Conservation (phyloP, 1,140 invertebrate genomes). For the Octopus bimaculoides region DNA sequence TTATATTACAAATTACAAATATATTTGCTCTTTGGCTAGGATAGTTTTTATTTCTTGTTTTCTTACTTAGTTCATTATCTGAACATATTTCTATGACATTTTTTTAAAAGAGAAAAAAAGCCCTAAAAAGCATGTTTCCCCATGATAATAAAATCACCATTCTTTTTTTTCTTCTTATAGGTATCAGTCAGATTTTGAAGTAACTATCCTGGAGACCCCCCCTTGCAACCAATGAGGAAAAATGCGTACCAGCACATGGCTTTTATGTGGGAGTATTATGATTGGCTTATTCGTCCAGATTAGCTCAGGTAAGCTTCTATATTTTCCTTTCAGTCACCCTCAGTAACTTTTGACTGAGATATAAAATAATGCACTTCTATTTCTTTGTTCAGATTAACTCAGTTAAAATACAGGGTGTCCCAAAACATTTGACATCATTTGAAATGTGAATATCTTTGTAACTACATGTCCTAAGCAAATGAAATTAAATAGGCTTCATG, state of each 20-base stretch:
- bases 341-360: too few relatives aligned
- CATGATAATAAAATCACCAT: background rate
- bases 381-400: too few relatives aligned
- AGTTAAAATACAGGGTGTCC: too few relatives aligned
- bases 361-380: too few relatives aligned
- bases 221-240: background rate
- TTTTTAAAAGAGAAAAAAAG: background rate
- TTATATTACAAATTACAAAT: background rate
- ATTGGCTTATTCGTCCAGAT: slow-evolving; percentile 10
- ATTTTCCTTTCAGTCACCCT: background rate
- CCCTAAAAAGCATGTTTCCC: background rate
- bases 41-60: background rate
- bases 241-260: slow-evolving; percentile 10
- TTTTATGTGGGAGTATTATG: slow-evolving; percentile 9
- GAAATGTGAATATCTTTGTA: too few relatives aligned
- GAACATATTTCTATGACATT: background rate
- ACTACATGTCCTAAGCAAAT: too few relatives aligned
- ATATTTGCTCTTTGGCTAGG: background rate
- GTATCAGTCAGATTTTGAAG: background rate
- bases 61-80: background rate
- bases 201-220: background rate
- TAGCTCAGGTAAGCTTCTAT: background rate
- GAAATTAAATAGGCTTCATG: too few relatives aligned
- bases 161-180: background rate
- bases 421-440: too few relatives aligned